Base-by-base conservation (phyloP, 2,888 invertebrate species). In the Melanostoma mellinum region DNA sequence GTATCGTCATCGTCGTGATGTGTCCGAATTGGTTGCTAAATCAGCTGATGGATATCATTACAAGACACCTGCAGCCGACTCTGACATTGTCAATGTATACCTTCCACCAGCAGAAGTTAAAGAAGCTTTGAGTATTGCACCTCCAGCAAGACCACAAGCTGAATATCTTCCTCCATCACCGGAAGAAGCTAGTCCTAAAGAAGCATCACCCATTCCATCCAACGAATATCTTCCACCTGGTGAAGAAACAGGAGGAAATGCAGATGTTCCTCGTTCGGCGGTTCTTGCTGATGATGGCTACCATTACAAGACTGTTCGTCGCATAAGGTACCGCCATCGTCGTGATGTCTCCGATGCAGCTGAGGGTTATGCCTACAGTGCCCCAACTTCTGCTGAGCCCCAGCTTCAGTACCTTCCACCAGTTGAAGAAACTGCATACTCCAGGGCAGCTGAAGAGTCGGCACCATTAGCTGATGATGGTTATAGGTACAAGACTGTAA, bases 11-110 rank as follows among this genome's bases (percentile, higher is more conserved):
- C 76, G 76, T 20, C 76, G 76, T 44, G 76, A 77, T 32, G 76
- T 71, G 3, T 77, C 76, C 20, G 69, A 77, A 40, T 40, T 69
- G 8, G 55, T 36, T 9, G 48, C 61, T 32, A 69, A 76, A 30
- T 68, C 68, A 0, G 53, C 68, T 2, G 89, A 89, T 85, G 89
- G 89, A 44, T 89, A 89, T 63, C 89, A 89, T 60, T 89, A 89
- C 53, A 87, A 81, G 35, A 71, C 85, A n/a, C 90, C 89, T 9
- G 48, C 36, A 46, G 77, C 48, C 1, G 10, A 46, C 1, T 32
- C 36, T 1, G 40, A 42, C 9, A 9, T 60, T 32, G 46, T 82
- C 36, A 88, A 87, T 9, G 56, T 75, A 8, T 87, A 87, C 48
- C 65, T 87, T 33, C 84, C 86, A 33, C 86, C 86, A 6, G 46